A percentile compares a stretch with the other conserved stretches of the same genome.
phyloP scores from a whole-genome alignment of 2,888 invertebrate genomes.

The Dasysyrphus tricinctus region DNA sequence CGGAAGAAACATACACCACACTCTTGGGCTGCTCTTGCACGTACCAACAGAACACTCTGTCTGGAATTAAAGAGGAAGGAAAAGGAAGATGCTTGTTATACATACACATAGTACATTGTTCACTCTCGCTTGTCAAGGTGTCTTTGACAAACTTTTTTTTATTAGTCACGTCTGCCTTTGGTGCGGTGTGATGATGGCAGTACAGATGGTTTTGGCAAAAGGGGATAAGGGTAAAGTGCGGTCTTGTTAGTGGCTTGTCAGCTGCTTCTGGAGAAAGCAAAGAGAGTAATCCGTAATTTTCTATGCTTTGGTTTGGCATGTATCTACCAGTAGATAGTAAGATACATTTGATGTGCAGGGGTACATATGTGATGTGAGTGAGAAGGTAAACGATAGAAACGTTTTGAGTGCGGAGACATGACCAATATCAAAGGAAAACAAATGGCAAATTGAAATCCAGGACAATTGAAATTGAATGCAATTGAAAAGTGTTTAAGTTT shows the following conservation, averaged over 20 bases:
- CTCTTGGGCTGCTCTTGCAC: conserved; percentile 1
- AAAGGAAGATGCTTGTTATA: conserved; percentile 14
- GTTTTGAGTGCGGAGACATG: conserved; percentile 12
- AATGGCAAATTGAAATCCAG: conserved; percentile 55
- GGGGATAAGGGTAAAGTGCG: neutral
- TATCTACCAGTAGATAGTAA: neutral
- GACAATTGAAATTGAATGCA: conserved; percentile 53
- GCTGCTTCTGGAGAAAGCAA: conserved; percentile 5
- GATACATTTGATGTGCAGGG: neutral
- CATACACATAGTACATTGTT: too few relatives aligned
- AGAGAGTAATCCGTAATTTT: conserved; percentile 47
- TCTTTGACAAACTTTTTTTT: conserved; percentile 70
- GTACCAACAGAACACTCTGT: conserved; percentile 38
- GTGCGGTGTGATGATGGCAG: neutral
- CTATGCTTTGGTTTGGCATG: conserved; percentile 26
- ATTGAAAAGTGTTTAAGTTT: conserved; percentile 34
- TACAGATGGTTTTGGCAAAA: neutral
- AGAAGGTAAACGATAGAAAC: neutral
- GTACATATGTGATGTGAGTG: conserved; percentile 9
- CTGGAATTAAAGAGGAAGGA: conserved; percentile 26
- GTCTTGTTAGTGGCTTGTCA: conserved; percentile 53
- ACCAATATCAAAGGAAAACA: conserved; percentile 43
- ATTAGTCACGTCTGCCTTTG: conserved; percentile 57
- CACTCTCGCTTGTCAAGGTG: conserved; percentile 32
- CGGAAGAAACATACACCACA: conserved; percentile 6